Percentiles rank a stretch among this genome's conserved stretches.
Conservation (phyloP, 2,888 invertebrate genomes). For the Dryococelus australis region DNA sequence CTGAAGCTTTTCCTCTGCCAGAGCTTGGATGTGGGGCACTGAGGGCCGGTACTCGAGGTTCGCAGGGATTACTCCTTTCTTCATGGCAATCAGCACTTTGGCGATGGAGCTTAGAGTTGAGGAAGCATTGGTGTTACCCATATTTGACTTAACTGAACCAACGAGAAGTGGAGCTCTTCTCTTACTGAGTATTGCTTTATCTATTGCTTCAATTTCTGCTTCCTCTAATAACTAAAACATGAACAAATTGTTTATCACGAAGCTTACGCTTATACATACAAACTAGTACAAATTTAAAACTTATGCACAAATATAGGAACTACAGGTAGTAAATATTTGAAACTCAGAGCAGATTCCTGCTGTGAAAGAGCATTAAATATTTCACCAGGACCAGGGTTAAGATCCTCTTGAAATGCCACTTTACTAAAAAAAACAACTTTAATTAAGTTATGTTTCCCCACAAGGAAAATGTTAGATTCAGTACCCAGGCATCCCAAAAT, state of each 20-base stretch:
- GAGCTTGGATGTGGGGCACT: conserved; percentile 47
- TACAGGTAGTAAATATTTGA: no score
- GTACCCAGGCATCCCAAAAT: no score
- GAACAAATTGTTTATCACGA: background rate
- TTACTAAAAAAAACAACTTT: no score
- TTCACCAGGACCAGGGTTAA: no score
- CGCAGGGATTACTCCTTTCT: conserved; percentile 51
- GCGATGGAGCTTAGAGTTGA: conserved; percentile 59
- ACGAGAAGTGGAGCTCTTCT: conserved; percentile 64
- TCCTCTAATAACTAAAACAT: conserved; percentile 59
- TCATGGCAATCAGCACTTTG: conserved; percentile 55
- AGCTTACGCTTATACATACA: no score
- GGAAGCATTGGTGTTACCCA: conserved; percentile 67
- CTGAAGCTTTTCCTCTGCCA: conserved; percentile 48
- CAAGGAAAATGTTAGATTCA: no score
- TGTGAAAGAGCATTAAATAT: no score
- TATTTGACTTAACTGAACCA: conserved; percentile 68
- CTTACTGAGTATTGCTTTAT: conserved; percentile 58
- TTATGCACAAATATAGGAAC: no score
- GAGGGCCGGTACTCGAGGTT: conserved; percentile 50
- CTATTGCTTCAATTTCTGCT: conserved; percentile 63
- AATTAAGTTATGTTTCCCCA: no score
- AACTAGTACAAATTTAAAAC: no score
- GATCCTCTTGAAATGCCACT: no score
- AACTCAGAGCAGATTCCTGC: no score